Conservation (phyloP, 2,888 invertebrate genomes). For the Nymphalis c-album region DNA sequence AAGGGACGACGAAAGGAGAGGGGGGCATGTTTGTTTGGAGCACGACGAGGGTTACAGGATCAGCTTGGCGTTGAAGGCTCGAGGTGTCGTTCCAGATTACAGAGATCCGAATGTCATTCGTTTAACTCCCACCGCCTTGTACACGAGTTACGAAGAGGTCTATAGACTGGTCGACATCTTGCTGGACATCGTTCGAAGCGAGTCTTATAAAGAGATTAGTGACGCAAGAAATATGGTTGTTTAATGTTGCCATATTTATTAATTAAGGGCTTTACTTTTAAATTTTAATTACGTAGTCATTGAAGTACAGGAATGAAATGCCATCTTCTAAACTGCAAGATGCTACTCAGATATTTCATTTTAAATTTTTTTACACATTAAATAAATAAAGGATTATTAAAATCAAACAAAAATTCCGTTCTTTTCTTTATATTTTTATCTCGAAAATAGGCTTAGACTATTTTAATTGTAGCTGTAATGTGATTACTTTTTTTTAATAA, state of each 20-base stretch:
- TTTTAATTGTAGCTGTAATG: constrained; percentile 64
- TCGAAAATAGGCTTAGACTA: constrained; percentile 79
- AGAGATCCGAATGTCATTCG: constrained; percentile 67
- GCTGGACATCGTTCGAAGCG: constrained; percentile 53
- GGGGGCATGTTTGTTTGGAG: constrained; percentile 66
- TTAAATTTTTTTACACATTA: no score
- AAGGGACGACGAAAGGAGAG: constrained; percentile 57
- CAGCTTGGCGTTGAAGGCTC: constrained; percentile 56
- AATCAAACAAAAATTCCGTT: constrained; percentile 41
- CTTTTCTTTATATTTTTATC: constrained; percentile 69
- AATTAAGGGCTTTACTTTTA: no score
- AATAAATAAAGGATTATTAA: neutral
- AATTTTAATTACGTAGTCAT: no score
- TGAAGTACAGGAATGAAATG: no score
- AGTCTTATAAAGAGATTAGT: constrained; percentile 53
- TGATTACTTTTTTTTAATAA: constrained; percentile 56
- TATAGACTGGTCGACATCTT: constrained; percentile 60
- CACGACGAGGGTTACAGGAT: constrained; percentile 67
- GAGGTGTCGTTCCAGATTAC: constrained; percentile 62
- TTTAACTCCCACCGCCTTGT: constrained; percentile 62
- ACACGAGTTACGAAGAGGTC: constrained; percentile 65
- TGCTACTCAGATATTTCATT: no score
- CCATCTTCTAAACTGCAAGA: no score
- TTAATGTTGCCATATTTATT: neutral
- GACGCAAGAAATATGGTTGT: constrained; percentile 52